A percentile compares a stretch with the other conserved stretches of the same genome.
Evolutionary conservation across 2,113 vertebrate species (phyloP).

Genomic region (Sebastes schlegelii): DNA sequence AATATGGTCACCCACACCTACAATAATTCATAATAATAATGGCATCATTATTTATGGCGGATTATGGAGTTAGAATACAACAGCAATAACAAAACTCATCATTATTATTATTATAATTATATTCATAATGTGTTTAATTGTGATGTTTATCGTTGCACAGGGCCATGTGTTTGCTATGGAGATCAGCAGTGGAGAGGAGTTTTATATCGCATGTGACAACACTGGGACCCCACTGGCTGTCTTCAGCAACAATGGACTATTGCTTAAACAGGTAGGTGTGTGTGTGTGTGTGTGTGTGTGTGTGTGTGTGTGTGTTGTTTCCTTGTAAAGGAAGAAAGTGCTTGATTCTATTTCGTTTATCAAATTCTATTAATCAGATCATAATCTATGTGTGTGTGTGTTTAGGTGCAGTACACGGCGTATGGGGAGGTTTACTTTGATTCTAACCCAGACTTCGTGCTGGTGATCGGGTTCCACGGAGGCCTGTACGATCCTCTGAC

Average conservation of each 20-base stretch:
- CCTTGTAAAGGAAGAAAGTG: background rate
- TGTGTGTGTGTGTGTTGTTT: background rate
- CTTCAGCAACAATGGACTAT: slow-evolving; percentile 96
- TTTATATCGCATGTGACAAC: slow-evolving; percentile 98
- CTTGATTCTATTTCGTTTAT: too few species aligned
- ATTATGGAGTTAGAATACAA: background rate
- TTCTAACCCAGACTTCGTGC: slow-evolving; percentile 97
- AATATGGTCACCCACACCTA: background rate
- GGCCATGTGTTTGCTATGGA: slow-evolving; percentile 99
- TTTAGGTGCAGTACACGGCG: slow-evolving; percentile 93
- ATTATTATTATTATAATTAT: background rate
- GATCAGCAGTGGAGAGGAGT: slow-evolving; percentile 98
- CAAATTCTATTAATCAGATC: background rate
- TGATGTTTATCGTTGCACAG: slow-evolving; percentile 45
- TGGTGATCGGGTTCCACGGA: slow-evolving; percentile 97
- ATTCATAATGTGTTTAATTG: background rate
- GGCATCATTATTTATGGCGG: background rate
- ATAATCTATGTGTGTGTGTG: slow-evolving; percentile 16
- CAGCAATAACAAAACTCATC: background rate
- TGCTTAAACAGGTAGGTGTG: slow-evolving; percentile 88
- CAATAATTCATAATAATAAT: slow-evolving; percentile 4
- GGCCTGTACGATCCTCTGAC: slow-evolving; percentile 96
- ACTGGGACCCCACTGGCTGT: slow-evolving; percentile 96
- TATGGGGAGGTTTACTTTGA: slow-evolving; percentile 99
- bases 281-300: background rate